Base-by-base conservation (phyloP, 2,888 invertebrate species). In the Leptinotarsa peninsularis region DNA sequence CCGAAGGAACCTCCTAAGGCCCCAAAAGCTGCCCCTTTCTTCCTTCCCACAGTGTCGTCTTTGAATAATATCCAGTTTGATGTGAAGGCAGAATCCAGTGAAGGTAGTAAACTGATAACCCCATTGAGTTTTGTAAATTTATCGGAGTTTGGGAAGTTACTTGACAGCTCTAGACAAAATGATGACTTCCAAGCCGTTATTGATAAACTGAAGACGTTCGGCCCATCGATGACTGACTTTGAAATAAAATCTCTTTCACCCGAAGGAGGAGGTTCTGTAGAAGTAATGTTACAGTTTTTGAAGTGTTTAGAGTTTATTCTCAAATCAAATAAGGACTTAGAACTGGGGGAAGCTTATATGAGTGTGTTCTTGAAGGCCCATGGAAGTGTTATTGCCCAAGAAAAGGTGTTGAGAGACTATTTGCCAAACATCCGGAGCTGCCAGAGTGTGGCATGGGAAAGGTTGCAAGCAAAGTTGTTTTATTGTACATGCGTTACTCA, bases 1-100 rank as follows among this genome's bases (percentile, higher is more conserved):
- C 98, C 98, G 0, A 96, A 93, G 87, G 93, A 94, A 69, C 92
- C 95, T 0, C 91, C 94, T 0, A 96, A 96, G 84, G 91, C 92
- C 2, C 94, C 96, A 0, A 96, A 96, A 88, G 92, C 94, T 1
- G 98, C 98, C 0, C 99, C 99, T 0, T 99, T 99, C 90, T 99
- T 99, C 87, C 89, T 99, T 70, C 98, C 98, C 0, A 98, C 98
- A 0, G 91, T 98, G 73, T 92, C 96, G 0, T 94, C 95, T 1
- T 89, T 97, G 21, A 93, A 95, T 82, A 93, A 95, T 82, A 88
- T 96, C 7, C 93, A 94, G 86, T 98, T 98, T 87, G 95, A 95
- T 86, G 86, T 94, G 3, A 88, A 89, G 49, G 66, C 73, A 14
- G 77, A 79, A 14, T 33, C 54, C 2, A 86, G 85, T 15, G 83